Conservation (phyloP, 2,113 vertebrate genomes). For the Paramisgurnus dabryanus region DNA sequence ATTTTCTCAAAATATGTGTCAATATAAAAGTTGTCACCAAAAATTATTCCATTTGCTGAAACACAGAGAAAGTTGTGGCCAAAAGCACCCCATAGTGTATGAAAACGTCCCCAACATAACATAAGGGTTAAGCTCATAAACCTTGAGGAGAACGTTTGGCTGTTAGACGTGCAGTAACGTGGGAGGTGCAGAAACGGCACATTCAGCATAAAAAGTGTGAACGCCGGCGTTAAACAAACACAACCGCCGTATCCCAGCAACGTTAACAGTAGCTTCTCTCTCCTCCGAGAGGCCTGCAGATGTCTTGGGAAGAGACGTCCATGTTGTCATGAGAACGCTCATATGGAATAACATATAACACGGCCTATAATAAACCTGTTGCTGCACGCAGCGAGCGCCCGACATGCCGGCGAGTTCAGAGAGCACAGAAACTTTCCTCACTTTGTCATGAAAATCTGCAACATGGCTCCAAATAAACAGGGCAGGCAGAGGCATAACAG, state of each 20-base stretch:
- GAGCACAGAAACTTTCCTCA: constrained; percentile 43
- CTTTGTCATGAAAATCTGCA: constrained; percentile 57
- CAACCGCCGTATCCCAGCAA: constrained; percentile 41
- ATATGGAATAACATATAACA: constrained; percentile 21
- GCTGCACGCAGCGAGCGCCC: not conserved
- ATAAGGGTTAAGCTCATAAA: too few species aligned
- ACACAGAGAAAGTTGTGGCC: too few species aligned
- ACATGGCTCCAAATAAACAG: constrained; percentile 56
- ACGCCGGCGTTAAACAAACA: constrained; percentile 51
- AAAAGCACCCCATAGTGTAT: too few species aligned
- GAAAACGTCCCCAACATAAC: too few species aligned
- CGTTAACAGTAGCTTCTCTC: constrained; percentile 50
- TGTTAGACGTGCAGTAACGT: not conserved
- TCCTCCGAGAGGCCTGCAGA: constrained; percentile 11
- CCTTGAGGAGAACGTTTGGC: too few species aligned
- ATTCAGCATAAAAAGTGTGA: constrained; percentile 56
- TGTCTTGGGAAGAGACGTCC: constrained; percentile 35
- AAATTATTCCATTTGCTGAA: too few species aligned
- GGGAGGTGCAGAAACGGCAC: constrained; percentile 33
- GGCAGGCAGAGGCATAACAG: constrained; percentile 2
- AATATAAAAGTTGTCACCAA: too few species aligned
- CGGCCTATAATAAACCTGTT: not conserved
- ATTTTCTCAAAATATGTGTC: too few species aligned
- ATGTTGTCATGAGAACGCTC: constrained; percentile 33
- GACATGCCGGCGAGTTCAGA: constrained; percentile 33